Percentiles rank a stretch among this genome's conserved stretches.
Evolutionary conservation across 1,140 invertebrate genomes (phyloP).

Genomic region (Myzus persicae): DNA sequence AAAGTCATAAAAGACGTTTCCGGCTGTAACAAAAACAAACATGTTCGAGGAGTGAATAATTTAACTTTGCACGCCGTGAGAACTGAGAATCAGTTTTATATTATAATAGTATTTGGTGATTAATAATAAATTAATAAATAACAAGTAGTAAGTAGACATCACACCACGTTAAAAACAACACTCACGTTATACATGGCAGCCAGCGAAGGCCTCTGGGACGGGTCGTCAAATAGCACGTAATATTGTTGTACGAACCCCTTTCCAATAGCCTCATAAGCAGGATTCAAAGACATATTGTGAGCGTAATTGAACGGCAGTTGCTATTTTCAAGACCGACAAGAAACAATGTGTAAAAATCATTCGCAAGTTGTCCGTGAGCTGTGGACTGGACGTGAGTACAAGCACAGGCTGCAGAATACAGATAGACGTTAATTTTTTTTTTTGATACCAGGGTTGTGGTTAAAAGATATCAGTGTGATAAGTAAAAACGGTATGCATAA

Average conservation of each 20-base stretch:
- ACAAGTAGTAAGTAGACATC: not conserved
- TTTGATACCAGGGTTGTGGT: not conserved
- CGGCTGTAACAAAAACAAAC: conserved; percentile 70
- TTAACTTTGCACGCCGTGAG: not conserved
- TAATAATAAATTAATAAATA: not conserved
- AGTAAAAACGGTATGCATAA: not conserved
- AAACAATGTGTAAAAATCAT: not conserved
- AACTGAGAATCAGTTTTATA: not conserved
- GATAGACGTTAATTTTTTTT: conserved; percentile 20
- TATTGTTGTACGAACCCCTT: conserved; percentile 94
- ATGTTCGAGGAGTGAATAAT: not conserved
- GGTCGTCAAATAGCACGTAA: conserved; percentile 90
- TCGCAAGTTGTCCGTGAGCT: not conserved
- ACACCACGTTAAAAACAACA: conserved; percentile 62
- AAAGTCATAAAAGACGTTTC: conserved; percentile 95
- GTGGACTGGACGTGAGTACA: not conserved
- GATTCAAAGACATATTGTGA: conserved; percentile 71
- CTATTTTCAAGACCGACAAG: not conserved
- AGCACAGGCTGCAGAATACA: not conserved
- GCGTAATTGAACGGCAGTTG: not conserved
- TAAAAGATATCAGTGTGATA: not conserved
- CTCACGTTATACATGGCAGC: conserved; percentile 93
- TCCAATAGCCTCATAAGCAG: conserved; percentile 88
- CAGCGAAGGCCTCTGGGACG: conserved; percentile 78
- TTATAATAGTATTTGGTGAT: not conserved